Base-by-base conservation (phyloP, 2,113 vertebrate genomes). In the Morphnarchus princeps region DNA sequence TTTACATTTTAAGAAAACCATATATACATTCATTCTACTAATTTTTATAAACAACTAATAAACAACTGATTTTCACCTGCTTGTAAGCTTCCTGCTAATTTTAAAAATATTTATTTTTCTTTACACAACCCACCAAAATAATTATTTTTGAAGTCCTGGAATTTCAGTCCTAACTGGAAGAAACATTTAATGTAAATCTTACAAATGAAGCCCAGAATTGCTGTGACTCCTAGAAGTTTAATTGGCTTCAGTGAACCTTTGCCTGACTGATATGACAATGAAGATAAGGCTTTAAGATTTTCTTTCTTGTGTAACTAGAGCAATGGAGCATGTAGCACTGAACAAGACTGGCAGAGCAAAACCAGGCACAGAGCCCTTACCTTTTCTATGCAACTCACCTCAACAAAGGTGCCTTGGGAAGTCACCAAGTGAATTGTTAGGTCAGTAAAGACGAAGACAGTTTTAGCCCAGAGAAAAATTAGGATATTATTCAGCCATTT, bases 391-490 rank as follows among this genome's bases (percentile, higher is more conserved):
- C 55, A 74, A 67, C 21, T 55, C 25, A 18, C 32, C 29, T 21
- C 13, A 71, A 31, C n/a, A 31, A 76, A 36, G 21, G 10, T n/a
- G 34, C 7, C 1, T 31, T 57, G 28, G 32, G 79, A 92, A 90
- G 29, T 40, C 45, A 52, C 16, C 0, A 0, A 42, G 9, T 24
- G 9, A 93, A 70, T 21, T 87, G 7, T 13, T 49, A 34, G 12
- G 12, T 49, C 69, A 78, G 7, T 45, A 81, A 73, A 84, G 29
- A 28, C 3, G 47, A 81, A 62, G 20, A 17, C 4, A 52, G 36
- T 59, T 94, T 82, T 78, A 70, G 4, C 6, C 10, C 20, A 47
- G 22, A 67, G 8, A 17, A 78, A 69, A 34, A 50, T 9, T 17
- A 2, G 4, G 13, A 22, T 54, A 17, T 58, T 62, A 74, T 70